Conservation (phyloP, 2,113 vertebrate species). For the Delphinus delphis region DNA sequence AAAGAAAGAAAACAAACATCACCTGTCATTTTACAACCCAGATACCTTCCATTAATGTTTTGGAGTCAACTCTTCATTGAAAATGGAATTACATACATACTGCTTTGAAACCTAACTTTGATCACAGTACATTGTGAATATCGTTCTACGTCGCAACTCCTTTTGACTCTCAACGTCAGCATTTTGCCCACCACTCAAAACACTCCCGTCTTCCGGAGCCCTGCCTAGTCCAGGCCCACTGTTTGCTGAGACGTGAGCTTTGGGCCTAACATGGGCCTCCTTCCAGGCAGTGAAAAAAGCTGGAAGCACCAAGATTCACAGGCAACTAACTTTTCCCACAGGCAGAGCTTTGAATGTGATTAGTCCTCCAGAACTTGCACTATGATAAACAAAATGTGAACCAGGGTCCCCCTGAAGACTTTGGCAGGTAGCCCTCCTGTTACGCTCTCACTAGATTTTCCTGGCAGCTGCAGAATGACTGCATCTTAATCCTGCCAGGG, state of each 20-base stretch:
- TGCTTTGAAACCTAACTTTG: not conserved
- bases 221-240: not conserved
- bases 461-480: not conserved
- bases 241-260: not conserved
- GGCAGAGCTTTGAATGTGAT: not conserved
- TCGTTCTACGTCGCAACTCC: not conserved
- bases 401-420: not conserved
- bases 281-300: not conserved
- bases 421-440: not conserved
- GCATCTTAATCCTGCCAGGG: not conserved
- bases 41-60: not conserved
- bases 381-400: not conserved
- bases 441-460: not conserved
- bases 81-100: not conserved
- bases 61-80: not conserved
- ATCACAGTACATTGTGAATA: not conserved
- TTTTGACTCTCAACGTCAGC: not conserved
- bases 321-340: not conserved
- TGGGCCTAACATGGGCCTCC: not conserved
- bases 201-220: not conserved
- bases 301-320: not conserved
- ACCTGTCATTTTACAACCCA: not conserved
- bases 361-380: not conserved
- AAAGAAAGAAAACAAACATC: not conserved
- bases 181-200: not conserved